These are phyloP conservation scores for Charaxes varanes DNA, from an alignment of 1,140 invertebrate genomes.

Conservation along the genomic window DNA sequence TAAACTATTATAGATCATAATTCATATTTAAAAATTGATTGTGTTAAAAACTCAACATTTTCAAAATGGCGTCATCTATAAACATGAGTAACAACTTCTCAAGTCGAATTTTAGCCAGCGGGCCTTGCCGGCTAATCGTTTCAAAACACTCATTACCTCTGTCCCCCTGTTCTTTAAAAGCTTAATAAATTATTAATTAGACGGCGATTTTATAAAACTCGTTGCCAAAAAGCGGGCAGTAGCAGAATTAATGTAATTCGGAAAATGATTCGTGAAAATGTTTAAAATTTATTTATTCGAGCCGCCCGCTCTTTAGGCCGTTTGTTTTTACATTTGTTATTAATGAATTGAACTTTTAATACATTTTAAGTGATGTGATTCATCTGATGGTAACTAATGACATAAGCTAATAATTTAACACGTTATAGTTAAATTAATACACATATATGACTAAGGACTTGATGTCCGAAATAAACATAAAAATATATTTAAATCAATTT, in stretches of 20 bases:
- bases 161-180: conserved; percentile 40
- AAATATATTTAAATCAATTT: no score
- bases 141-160: conserved; percentile 38
- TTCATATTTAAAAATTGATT: no score
- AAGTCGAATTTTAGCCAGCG: conserved; percentile 34
- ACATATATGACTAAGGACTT: no score
- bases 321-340: no score
- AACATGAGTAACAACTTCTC: conserved; percentile 40
- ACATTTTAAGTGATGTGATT: no score
- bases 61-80: conserved; percentile 39
- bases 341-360: no score
- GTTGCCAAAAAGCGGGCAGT: conserved; percentile 11
- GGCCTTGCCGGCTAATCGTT: conserved; percentile 26
- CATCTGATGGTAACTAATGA: no score
- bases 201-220: conserved; percentile 34
- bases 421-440: no score
- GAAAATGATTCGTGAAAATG: conserved; percentile 10
- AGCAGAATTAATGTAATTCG: conserved; percentile 12
- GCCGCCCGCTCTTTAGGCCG: conserved; percentile 16
- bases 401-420: no score
- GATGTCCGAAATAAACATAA: no score
- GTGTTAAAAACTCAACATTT: no score
- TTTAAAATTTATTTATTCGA: conserved; percentile 15
- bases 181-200: conserved; percentile 57
- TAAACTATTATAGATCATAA: no score